These are phyloP conservation scores for Dysidea cf. avara DNA, from an alignment of 37 sponge, comb jelly and placozoan species.

Conservation along the genomic window DNA sequence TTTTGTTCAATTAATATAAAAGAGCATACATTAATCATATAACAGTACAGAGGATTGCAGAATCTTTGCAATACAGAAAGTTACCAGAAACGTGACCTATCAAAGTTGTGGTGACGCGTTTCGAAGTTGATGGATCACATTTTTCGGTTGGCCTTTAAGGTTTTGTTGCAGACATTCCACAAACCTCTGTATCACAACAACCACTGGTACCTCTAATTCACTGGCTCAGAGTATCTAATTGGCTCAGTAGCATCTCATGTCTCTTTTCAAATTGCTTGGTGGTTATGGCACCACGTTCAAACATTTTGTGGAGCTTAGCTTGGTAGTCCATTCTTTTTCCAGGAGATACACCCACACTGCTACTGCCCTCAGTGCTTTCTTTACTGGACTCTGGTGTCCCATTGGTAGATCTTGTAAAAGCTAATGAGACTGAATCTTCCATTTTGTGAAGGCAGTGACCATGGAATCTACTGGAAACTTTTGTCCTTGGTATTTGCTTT, in stretches of 20 bases:
- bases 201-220: too few species aligned
- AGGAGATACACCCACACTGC: conserved; percentile 9
- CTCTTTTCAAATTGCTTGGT: conserved; percentile 10
- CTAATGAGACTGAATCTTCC: conserved; percentile 23
- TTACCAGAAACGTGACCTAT: too few species aligned
- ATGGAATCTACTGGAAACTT: neutral
- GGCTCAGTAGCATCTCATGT: conserved; percentile 15
- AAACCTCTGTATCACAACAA: too few species aligned
- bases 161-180: too few species aligned
- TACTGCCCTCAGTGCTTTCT: neutral
- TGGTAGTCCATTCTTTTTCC: conserved; percentile 31
- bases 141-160: too few species aligned
- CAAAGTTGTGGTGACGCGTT: too few species aligned
- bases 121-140: too few species aligned
- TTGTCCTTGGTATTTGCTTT: neutral
- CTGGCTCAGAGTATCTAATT: too few species aligned
- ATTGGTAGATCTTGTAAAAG: neutral
- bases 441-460: conserved; percentile 34
- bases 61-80: too few species aligned
- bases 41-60: too few species aligned
- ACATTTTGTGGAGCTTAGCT: conserved; percentile 16
- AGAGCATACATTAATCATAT: too few species aligned
- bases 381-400: neutral
- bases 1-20: too few species aligned
- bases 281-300: conserved; percentile 20